Conservation (phyloP, 1,140 invertebrate genomes). For the Scaptomyza hsui region DNA sequence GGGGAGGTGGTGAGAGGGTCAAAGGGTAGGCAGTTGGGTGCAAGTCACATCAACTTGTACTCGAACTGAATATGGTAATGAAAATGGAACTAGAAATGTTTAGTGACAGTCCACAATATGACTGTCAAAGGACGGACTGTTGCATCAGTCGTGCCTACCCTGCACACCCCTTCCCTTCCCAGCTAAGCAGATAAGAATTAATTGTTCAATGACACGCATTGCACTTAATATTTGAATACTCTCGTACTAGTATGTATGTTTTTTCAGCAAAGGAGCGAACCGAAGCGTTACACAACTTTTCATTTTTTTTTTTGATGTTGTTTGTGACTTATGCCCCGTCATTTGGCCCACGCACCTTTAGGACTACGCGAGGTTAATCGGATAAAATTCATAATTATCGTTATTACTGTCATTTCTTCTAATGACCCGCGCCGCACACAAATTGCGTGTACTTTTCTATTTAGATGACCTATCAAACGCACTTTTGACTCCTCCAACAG, state of each 20-base stretch:
- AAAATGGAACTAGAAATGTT: constrained; percentile 16
- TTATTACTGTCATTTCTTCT: constrained; percentile 83
- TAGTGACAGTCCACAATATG: constrained; percentile 15
- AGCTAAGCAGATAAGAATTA: constrained; percentile 81
- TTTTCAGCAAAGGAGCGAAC: background rate
- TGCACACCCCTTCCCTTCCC: background rate
- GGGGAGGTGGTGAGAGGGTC: constrained; percentile 8
- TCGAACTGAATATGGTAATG: constrained; percentile 32
- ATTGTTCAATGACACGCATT: constrained; percentile 82
- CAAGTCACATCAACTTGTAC: constrained; percentile 30
- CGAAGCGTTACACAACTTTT: constrained; percentile 21
- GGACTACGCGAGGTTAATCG: constrained; percentile 62
- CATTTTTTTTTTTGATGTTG: too few relatives aligned
- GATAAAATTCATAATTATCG: constrained; percentile 84
- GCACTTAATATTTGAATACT: constrained; percentile 81
- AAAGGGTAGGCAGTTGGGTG: background rate
- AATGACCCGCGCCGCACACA: constrained; percentile 62
- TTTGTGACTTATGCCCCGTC: constrained; percentile 53
- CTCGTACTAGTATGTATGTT: background rate
- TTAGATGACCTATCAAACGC: constrained; percentile 83
- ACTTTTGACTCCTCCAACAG: constrained; percentile 58
- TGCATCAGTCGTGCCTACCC: constrained; percentile 55
- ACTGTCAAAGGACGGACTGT: constrained; percentile 51
- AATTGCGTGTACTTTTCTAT: constrained; percentile 83
- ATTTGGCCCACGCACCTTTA: constrained; percentile 53